Conservation (phyloP, 2,113 vertebrate species). For the Ifrita kowaldi region DNA sequence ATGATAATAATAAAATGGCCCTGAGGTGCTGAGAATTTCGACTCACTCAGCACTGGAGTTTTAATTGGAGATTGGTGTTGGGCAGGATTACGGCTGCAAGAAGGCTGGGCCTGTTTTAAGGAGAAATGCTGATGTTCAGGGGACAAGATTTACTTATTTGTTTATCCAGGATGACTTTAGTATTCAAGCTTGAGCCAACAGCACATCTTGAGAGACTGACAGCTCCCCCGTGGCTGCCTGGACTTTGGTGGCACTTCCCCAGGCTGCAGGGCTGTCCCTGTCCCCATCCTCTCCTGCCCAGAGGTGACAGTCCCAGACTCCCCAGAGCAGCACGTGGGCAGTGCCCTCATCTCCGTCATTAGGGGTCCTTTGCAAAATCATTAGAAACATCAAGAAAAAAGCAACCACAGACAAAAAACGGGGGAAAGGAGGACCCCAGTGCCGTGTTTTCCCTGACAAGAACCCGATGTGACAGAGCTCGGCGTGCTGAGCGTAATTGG, state of each 20-base stretch:
- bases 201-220: neutral
- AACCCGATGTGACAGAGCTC: conserved; percentile 52
- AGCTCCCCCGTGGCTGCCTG: neutral
- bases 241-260: neutral
- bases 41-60: neutral
- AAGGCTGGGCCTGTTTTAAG: neutral
- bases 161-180: neutral
- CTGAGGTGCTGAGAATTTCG: conserved; percentile 13
- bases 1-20: neutral
- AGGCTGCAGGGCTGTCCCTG: neutral
- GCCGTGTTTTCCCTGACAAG: neutral
- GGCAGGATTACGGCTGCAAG: neutral
- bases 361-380: neutral
- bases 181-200: neutral
- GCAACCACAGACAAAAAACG: accelerated
- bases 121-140: neutral
- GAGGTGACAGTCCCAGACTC: neutral
- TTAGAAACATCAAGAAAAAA: neutral
- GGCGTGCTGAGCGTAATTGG: conserved; percentile 22
- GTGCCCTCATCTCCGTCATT: neutral
- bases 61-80: conserved; percentile 27
- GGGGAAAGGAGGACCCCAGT: neutral
- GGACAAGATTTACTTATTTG: neutral
- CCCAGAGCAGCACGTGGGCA: neutral
- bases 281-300: neutral